Conservation (phyloP, 2,797 vertebrate species). For the Avahi laniger region DNA sequence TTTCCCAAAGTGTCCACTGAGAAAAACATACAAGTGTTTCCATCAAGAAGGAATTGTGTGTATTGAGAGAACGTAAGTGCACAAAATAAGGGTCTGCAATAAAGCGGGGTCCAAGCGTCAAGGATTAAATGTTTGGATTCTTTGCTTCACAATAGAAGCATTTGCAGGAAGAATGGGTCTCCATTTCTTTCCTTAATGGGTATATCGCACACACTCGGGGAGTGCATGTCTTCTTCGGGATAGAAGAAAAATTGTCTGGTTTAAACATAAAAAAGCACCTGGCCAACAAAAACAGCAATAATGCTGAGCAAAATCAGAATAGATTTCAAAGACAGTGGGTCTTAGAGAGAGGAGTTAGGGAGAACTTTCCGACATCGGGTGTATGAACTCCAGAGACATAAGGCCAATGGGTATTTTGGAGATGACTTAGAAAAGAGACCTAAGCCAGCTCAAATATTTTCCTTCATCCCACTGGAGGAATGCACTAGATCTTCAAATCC, state of each 20-base stretch:
- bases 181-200: slow-evolving; percentile 63
- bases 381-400: not conserved
- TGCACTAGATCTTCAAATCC: not conserved
- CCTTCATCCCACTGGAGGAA: not conserved
- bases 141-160: slow-evolving; percentile 69
- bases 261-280: slow-evolving; percentile 53
- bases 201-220: not conserved
- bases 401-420: not conserved
- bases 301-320: slow-evolving; percentile 26
- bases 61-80: slow-evolving; percentile 75
- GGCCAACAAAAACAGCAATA: slow-evolving; percentile 33
- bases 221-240: not conserved
- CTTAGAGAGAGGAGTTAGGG: not conserved
- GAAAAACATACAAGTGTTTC: slow-evolving; percentile 78
- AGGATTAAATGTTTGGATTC: slow-evolving; percentile 81
- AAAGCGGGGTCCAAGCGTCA: slow-evolving; percentile 74
- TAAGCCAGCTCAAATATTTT: not conserved
- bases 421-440: not conserved
- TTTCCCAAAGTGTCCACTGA: slow-evolving; percentile 75
- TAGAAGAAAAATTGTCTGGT: slow-evolving; percentile 33
- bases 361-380: not conserved
- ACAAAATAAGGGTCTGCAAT: slow-evolving; percentile 64
- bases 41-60: slow-evolving; percentile 76
- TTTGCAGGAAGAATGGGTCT: slow-evolving; percentile 66
- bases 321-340: not conserved